phyloP scores from a whole-genome alignment of 2,888 invertebrate genomes.

The Polietes domitor region DNA sequence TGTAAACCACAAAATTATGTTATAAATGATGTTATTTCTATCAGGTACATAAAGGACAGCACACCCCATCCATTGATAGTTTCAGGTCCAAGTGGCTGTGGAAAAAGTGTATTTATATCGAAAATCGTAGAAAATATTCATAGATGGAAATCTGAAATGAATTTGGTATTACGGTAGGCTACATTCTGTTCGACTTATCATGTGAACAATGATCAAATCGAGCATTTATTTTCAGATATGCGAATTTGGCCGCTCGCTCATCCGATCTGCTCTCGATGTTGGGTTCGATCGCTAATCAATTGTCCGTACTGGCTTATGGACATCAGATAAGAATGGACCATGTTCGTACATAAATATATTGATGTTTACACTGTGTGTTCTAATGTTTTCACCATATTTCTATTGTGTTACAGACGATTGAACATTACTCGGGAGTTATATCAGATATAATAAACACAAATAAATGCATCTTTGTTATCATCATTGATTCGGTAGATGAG shows the following conservation, averaged over 20 bases:
- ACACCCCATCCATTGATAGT: conserved; percentile 85
- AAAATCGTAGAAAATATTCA: conserved; percentile 86
- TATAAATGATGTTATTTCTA: neutral
- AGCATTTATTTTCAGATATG: conserved; percentile 71
- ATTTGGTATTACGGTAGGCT: conserved; percentile 80
- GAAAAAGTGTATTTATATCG: conserved; percentile 91
- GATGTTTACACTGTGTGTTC: too few species aligned
- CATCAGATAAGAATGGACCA: conserved; percentile 85
- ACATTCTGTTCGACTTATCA: neutral
- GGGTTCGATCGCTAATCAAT: conserved; percentile 89
- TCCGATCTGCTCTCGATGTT: conserved; percentile 82
- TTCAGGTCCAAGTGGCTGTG: conserved; percentile 90
- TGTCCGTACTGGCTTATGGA: conserved; percentile 86
- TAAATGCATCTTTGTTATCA: conserved; percentile 85
- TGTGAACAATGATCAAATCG: neutral
- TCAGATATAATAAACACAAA: conserved; percentile 74
- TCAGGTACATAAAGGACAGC: conserved; percentile 83
- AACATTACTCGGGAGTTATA: conserved; percentile 85
- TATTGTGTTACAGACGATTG: conserved; percentile 84
- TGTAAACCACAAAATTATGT: neutral
- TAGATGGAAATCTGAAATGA: conserved; percentile 85
- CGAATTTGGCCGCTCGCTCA: conserved; percentile 76
- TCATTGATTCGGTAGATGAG: conserved; percentile 90
- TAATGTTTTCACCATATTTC: neutral
- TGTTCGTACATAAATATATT: conserved; percentile 79